Base-by-base conservation (phyloP, 2,888 invertebrate genomes). In the Trissonchulus sp. region DNA sequence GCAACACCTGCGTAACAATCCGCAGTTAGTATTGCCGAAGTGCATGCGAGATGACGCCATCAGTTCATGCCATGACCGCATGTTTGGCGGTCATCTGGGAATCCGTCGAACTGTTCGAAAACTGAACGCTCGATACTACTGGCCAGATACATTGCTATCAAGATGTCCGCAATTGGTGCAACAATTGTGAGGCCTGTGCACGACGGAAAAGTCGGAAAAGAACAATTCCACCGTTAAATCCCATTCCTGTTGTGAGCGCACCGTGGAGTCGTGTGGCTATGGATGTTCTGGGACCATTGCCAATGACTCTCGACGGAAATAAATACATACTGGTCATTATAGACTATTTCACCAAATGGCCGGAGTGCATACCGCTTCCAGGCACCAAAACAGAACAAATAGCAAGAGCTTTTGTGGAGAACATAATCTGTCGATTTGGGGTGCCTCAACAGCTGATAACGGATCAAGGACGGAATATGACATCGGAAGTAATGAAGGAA, bases 21-120 rank as follows among this genome's bases (percentile, higher is more conserved):
- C n/a, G n/a, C n/a, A n/a, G n/a, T n/a, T n/a, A n/a, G n/a, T n/a
- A n/a, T n/a, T n/a, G n/a, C n/a, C n/a, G n/a, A n/a, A n/a, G n/a
- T n/a, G n/a, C n/a, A n/a, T 65, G 68, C 68, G 68, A 8, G 15
- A 18, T 8, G 28, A 65, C 3, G 28, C n/a, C 8, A 18, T 65
- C 15, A 15, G n/a, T 8, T 8, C 15, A 8, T 28, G 68, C 28
- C 68, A 65, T 28, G 68, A 28, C 8, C 15, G n/a, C 68, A 8
- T 65, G n/a, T 65, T 65, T 65, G 68, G 15, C 15, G 68, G 15
- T 65, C 68, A 65, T 65, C 28, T 65, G 8, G 68, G 68, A 15
- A 65, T 65, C 8, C 15, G 15, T 8, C 8, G n/a, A 28, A 65
- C 68, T 8, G 8, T 65, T 60, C 60, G 60, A n/a, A 60, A 60